Base-by-base conservation (phyloP, 2,797 vertebrate genomes). In the Pseudochirops corinnae region DNA sequence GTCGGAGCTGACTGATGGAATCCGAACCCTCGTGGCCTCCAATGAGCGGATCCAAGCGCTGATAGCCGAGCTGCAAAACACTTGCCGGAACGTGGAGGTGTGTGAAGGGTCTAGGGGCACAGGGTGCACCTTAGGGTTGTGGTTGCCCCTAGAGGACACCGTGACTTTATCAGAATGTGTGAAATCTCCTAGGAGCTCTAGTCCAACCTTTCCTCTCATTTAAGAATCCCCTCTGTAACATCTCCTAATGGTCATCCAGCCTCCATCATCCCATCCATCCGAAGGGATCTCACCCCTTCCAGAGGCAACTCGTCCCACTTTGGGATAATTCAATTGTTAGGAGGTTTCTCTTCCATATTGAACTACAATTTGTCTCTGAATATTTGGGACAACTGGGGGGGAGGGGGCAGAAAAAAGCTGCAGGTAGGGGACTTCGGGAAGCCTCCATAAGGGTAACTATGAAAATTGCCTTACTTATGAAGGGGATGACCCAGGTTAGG, bases 31-130 rank as follows among this genome's bases (percentile, higher is more conserved):
- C 94, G 97, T 97, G 60, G 97, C 96, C 2, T 93, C 98, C 82
- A 99, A 98, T 33, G 96, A 98, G 31, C 96, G 95, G 92, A 94
- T 99, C 93, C 98, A 99, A 96, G 90, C 96, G 24, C 91, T 98
- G 93, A 98, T 99, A 52, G 53, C 93, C 5, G 97, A 98, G 56
- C 96, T 99, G 94, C 98, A 99, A 94, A 97, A 98, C n/a, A 97
- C 97, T 18, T 98, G 98, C 97, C 98, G 93, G 57, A 98, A 95
- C 57, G 97, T 99, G 18, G 98, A 99, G 99, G 99, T 99, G 94
- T 9, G 21, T 6, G 5, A 39, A 10, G 1, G 39, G 18, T 46
- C 74, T 26, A 26, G 9, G 39, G 74, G 39, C 7, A 39, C 11
- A 46, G 39, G 11, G 39, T 39, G 6, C 74, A 46, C 18, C 18